Conservation (phyloP, 2,113 vertebrate genomes). For the Mus pahari region DNA sequence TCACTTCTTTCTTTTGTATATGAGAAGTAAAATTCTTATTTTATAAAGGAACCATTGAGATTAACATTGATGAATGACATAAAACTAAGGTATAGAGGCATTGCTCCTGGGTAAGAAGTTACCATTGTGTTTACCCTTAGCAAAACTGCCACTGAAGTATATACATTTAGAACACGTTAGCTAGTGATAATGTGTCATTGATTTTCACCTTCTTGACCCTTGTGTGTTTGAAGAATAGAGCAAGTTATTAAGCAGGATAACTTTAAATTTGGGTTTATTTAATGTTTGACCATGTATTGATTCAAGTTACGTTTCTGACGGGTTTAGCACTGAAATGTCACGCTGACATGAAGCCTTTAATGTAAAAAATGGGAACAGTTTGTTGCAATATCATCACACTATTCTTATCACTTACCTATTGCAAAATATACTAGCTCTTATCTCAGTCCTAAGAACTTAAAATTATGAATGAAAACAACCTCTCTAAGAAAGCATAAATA, state of each 20-base stretch:
- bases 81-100: background rate
- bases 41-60: background rate
- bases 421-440: background rate
- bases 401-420: background rate
- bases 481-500: background rate
- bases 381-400: background rate
- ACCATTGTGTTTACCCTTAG: background rate
- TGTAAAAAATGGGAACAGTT: background rate
- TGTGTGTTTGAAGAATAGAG: background rate
- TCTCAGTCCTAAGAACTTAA: background rate
- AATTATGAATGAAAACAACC: background rate
- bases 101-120: background rate
- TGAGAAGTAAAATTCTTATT: background rate
- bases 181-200: background rate
- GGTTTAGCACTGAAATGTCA: background rate
- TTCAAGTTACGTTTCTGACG: background rate
- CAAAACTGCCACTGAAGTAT: background rate
- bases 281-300: background rate
- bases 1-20: background rate
- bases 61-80: background rate
- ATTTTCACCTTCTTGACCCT: background rate
- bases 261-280: background rate
- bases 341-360: background rate
- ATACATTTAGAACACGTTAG: background rate
- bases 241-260: background rate